Percentiles rank a stretch among this genome's conserved stretches.
These are phyloP conservation scores for Glandiceps talaboti DNA, from an alignment of 53 echinoderm and acorn worm genomes.

Conservation along the genomic window DNA sequence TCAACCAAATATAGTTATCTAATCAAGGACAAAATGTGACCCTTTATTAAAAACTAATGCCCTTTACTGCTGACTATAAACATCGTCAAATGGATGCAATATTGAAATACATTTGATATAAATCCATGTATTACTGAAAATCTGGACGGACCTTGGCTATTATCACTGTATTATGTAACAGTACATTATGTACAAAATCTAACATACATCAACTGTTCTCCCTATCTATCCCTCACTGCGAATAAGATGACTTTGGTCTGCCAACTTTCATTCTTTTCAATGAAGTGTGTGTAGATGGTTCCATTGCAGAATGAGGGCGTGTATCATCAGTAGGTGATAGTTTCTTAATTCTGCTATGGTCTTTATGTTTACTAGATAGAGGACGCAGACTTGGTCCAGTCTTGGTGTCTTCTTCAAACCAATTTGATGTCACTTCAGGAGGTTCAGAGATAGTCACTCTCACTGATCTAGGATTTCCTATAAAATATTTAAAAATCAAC, in stretches of 20 bases:
- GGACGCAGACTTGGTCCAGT: not conserved
- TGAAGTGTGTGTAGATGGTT: not conserved
- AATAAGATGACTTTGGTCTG: not conserved
- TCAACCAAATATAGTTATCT: too few relatives aligned
- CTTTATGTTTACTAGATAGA: not conserved
- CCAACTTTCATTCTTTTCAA: not conserved
- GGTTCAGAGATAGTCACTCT: not conserved
- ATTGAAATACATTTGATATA: too few relatives aligned
- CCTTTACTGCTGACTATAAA: too few relatives aligned
- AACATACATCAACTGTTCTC: too few relatives aligned
- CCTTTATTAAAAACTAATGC: too few relatives aligned
- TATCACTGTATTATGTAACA: too few relatives aligned
- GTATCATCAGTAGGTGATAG: not conserved
- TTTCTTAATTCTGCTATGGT: not conserved
- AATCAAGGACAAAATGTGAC: too few relatives aligned
- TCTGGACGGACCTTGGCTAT: too few relatives aligned
- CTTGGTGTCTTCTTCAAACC: not conserved
- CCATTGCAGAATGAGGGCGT: not conserved
- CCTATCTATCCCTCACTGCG: not conserved
- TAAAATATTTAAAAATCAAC: too few relatives aligned
- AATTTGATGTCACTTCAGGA: not conserved
- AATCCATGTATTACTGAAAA: too few relatives aligned
- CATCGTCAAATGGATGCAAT: too few relatives aligned
- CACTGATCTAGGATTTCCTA: not conserved
- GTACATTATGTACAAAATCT: too few relatives aligned